Conservation (phyloP, 2,113 vertebrate species). For the Rhombomys opimus region DNA sequence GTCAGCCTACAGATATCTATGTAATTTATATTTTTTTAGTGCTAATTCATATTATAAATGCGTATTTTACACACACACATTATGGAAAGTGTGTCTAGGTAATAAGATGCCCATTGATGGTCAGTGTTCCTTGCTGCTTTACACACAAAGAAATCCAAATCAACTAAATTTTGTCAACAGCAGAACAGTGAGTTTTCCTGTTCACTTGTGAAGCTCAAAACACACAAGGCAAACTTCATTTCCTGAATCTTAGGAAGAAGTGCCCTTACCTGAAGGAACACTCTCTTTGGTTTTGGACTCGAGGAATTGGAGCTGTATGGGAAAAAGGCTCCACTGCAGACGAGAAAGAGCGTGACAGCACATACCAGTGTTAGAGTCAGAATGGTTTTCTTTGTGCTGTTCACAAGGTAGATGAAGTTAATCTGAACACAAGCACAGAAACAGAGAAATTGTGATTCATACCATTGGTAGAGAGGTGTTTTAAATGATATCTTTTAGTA, state of each 20-base stretch:
- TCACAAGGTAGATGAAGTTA: constrained; percentile 94
- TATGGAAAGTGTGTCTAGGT: not conserved
- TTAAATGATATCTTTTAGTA: not conserved
- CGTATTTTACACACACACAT: not conserved
- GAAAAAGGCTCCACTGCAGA: constrained; percentile 94
- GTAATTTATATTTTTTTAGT: constrained; percentile 19
- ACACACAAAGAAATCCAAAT: not conserved
- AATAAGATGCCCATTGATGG: not conserved
- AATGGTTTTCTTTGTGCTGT: constrained; percentile 92
- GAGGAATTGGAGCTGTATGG: constrained; percentile 91
- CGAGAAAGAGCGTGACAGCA: constrained; percentile 89
- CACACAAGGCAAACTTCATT: not conserved
- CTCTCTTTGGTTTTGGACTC: constrained; percentile 93
- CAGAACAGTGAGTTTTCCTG: not conserved
- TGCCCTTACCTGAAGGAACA: constrained; percentile 94
- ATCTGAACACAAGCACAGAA: constrained; percentile 88
- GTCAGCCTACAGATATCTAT: constrained; percentile 7
- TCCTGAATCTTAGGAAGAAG: constrained; percentile 2
- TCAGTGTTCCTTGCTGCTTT: not conserved
- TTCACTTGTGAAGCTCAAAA: constrained; percentile 25
- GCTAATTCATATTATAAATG: not conserved
- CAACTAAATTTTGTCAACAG: not conserved
- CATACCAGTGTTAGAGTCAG: constrained; percentile 89
- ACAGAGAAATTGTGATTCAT: constrained; percentile 47
- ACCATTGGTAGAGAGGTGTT: not conserved